Percentiles rank a stretch among this genome's conserved stretches.
phyloP scores from a whole-genome alignment of 2,797 vertebrate species.

The Gallirallus australis region DNA sequence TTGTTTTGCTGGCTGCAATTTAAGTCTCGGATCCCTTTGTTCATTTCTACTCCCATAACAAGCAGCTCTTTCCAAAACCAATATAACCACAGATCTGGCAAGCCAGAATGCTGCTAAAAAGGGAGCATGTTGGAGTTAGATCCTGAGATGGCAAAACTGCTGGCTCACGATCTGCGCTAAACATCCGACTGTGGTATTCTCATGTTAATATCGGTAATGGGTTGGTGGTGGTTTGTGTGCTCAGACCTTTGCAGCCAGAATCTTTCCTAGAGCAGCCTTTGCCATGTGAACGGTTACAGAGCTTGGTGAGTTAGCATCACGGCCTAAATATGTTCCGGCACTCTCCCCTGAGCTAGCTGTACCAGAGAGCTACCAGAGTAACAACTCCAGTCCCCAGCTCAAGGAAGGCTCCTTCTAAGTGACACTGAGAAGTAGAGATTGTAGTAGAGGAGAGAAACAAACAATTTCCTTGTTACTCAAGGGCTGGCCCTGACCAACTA shows the following conservation, averaged over 20 bases:
- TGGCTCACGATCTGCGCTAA: background rate
- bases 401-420: background rate
- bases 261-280: background rate
- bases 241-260: background rate
- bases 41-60: background rate
- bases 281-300: background rate
- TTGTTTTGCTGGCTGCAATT: slow-evolving; percentile 1
- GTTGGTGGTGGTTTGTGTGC: background rate
- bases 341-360: background rate
- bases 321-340: background rate
- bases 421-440: background rate
- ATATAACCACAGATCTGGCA: background rate
- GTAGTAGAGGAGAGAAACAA: background rate
- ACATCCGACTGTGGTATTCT: background rate
- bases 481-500: background rate
- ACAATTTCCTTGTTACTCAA: background rate
- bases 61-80: background rate
- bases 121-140: background rate
- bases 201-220: background rate
- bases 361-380: background rate
- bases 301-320: background rate
- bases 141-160: background rate
- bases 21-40: background rate
- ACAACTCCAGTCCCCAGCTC: background rate
- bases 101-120: background rate